Evolutionary conservation across 2,113 vertebrate species (phyloP), one percentile per base, ranked within the genome.

Genomic region (Oreochromis spilurus): DNA sequence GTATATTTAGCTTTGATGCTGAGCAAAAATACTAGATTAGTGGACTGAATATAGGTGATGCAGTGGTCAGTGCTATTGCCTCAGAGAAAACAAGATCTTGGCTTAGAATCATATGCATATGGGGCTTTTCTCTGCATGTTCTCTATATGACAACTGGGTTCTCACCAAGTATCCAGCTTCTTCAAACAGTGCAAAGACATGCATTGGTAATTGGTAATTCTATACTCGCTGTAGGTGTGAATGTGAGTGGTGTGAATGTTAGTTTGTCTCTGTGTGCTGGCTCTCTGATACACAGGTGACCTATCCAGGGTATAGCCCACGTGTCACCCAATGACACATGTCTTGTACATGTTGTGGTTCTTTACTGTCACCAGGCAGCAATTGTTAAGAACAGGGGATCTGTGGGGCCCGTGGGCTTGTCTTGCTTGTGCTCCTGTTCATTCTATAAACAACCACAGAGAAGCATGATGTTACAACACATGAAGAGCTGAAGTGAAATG

Each of bases 301-400:
- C 65, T 70, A 24, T 65, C 34, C 34, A 38, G 34, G 58, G 58
- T 65, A 11, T 21, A 65, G 3, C 34, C 17, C 6, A 65, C 36
- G 2, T 67, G 34, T 67, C 34, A 21, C 36, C 62, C 34, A 6
- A 17, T 72, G 40, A 26, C 67, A 72, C 11, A 21, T 38, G 62
- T 67, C 19, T 10, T 45, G 40, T 48, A 75, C 67, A 48, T 29
- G 67, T 11, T 75, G 40, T 48, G n/a, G 14, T 45, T 75, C 5
- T 75, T 75, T 48, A 75, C 2, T 75, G 43, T 48, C 70, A 72
- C 14, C 67, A 48, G 67, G 40, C 21, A 48, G 70, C 14, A 75
- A 1, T 11, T 48, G 43, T 31, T 16, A 50, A 0, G 16, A 48
- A 29, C 40, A 75, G 24, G 67, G 40, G 48, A 4, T 53, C 8